Evolutionary conservation across 2,888 invertebrate species (phyloP), one percentile per base, ranked within the genome.

Genomic region (Phorcus lineatus): DNA sequence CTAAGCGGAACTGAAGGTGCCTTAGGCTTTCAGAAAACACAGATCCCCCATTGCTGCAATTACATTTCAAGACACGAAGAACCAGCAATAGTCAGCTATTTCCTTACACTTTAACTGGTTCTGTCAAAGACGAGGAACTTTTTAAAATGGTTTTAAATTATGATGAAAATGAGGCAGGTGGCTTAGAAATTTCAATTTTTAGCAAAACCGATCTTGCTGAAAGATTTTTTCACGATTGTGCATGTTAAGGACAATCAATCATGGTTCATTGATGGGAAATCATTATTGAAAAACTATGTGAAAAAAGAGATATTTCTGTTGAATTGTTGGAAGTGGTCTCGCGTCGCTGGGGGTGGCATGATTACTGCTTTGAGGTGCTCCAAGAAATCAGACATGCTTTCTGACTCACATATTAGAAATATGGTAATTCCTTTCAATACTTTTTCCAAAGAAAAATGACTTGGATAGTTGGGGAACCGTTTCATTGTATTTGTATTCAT

Each of bases 401-500:
- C 36, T 31, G 70, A 70, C 36, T 70, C 70, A 70, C 19, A 36
- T 70, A 70, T 70, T 70, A 40, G 40, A 70, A 70, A 70, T 70
- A 70, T 70, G 70, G 36, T 70, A 70, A 70, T 70, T 70, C 40
- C 70, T 70, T 70, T 70, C 40, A 70, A 36, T 36, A 31, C 70
- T 70, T 47, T 36, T 70, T 31, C 17, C 17, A 31, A 70, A 40
- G 70, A 70, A 70, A 36, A 36, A 70, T 70, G 70, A 36, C 36
- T 70, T 36, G 16, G 11, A 28, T 62, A 28, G 62, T 62, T 62
- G 24, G 22, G n/a, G 19, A 17, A 16, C 16, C 28, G 17, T 16
- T 28, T 24, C 28, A 19, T 62, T 19, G 31, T 40, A 31, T 40
- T 40, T 31, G 70, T 70, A 31, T 70, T 70, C 70, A 70, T 70